Percentiles rank a stretch among this genome's conserved stretches.
These are phyloP conservation scores for Nestor notabilis DNA, from an alignment of 2,113 vertebrate species.

Conservation along the genomic window DNA sequence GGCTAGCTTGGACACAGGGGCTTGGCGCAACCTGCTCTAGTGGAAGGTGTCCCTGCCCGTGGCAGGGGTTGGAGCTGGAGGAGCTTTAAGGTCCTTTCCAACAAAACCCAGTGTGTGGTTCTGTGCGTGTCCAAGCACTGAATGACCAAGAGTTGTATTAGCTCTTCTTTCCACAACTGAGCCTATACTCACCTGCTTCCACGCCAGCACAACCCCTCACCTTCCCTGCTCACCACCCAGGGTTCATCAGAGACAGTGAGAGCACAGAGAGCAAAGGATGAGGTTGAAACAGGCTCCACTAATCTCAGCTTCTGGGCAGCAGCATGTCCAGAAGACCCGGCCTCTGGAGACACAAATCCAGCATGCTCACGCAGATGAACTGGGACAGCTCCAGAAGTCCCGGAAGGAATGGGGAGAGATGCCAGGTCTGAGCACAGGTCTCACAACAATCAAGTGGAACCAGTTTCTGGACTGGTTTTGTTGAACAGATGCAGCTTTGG, in stretches of 20 bases:
- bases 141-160: background rate
- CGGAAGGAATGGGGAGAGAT: accelerated
- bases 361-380: background rate
- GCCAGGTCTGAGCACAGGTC: background rate
- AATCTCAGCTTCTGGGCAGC: background rate
- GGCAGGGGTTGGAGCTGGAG: background rate
- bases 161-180: background rate
- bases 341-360: background rate
- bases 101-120: background rate
- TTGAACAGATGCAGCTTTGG: background rate
- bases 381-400: background rate
- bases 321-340: background rate
- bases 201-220: background rate
- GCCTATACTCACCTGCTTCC: background rate
- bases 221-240: background rate
- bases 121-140: background rate
- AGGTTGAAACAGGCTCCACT: accelerated
- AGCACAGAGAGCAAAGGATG: background rate
- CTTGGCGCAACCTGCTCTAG: background rate
- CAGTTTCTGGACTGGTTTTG: slow-evolving; percentile 43
- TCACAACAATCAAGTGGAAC: background rate
- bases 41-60: background rate
- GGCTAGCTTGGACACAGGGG: too few relatives aligned
- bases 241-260: background rate
- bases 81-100: background rate